Evolutionary conservation across 2,888 invertebrate genomes (phyloP).

Genomic region (Tachystola acroxantha): DNA sequence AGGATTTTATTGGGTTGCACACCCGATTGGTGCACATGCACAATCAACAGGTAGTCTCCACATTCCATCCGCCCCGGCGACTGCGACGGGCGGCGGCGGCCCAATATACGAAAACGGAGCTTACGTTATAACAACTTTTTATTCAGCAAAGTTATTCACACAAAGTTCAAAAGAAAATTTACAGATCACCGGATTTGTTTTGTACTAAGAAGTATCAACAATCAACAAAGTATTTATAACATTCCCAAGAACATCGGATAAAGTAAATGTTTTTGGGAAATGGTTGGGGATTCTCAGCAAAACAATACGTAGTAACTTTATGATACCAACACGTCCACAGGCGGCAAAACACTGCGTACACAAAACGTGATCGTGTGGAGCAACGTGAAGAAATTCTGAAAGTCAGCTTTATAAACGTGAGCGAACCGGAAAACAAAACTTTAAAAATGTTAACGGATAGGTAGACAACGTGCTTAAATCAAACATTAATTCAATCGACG

Average conservation of each 20-base stretch:
- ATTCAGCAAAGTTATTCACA: too few relatives aligned
- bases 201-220: too few relatives aligned
- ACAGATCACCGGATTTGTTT: too few relatives aligned
- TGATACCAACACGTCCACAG: background rate
- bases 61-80: background rate
- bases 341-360: background rate
- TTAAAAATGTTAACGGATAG: background rate
- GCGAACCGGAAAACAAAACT: background rate
- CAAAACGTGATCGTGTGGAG: background rate
- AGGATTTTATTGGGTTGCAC: conserved; percentile 18
- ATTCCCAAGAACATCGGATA: background rate
- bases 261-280: background rate
- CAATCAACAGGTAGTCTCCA: conserved; percentile 11
- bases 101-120: too few relatives aligned
- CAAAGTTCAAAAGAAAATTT: too few relatives aligned
- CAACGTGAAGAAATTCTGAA: conserved; percentile 1
- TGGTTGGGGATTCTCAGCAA: background rate
- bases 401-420: conserved; percentile 1
- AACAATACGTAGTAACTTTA: background rate
- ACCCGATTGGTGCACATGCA: conserved; percentile 15
- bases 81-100: too few relatives aligned
- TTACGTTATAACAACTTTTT: too few relatives aligned
- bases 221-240: background rate
- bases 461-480: too few relatives aligned
- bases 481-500: too few relatives aligned